Evolutionary conservation across 1,140 invertebrate genomes (phyloP), one percentile per base, ranked within the genome.

Genomic region (Drosophila rufa): DNA sequence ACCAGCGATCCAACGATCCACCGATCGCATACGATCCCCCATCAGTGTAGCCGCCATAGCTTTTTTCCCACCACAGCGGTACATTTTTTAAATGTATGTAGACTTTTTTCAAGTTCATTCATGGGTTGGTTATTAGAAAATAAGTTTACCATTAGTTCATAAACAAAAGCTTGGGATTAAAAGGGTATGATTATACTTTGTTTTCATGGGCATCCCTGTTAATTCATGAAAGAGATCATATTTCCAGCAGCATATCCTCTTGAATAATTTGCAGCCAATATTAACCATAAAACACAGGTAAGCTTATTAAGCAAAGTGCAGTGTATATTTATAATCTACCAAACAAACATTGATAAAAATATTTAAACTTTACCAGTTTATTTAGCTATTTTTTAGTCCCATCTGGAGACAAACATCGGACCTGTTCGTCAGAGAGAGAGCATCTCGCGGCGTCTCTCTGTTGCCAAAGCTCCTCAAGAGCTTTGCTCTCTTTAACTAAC

Each of bases 391-490:
- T 19, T 36, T 36, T 7, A 36, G n/a, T 33, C 27, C 17, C 4
- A 33, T 25, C 45, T 36, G 36, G 43, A 47, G 50, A 59, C 7
- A 11, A 17, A 19, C 1, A 5, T 33, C 48, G 77, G 65, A 87
- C 80, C 53, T 65, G 73, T 71, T 79, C 43, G 33, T 11, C 42
- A 25, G 42, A 40, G 57, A 69, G 25, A 40, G 57, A 61, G 50
- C 50, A 38, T 38, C 30, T 33, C 19, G 40, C 1, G 22, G 22
- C n/a, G 17, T 33, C 45, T 66, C 73, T 77, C 56, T 27, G 46
- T 53, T 53, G 6, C 43, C 36, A 75, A 75, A 75, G 71, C 73
- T 75, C 22, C 3, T 7, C 19, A 71, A 69, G 64, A 75, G 71
- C 71, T 75, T 73, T 71, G 40, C 51, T 30, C 33, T 22, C 55